Conservation (phyloP, 2,888 invertebrate genomes). For the Pristionchus japonicus region DNA sequence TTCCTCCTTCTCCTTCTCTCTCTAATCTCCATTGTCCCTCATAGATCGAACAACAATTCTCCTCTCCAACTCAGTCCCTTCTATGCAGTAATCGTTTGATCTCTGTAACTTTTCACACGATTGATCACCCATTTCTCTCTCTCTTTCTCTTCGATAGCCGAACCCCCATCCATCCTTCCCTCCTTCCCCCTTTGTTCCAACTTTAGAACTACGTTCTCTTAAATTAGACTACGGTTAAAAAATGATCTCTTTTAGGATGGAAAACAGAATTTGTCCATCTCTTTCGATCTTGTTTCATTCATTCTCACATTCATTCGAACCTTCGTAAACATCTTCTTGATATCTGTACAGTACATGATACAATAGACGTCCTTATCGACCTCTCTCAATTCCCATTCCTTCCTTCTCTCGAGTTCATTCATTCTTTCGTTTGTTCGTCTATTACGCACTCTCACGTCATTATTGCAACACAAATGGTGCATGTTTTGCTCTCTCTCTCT, state of each 20-base stretch:
- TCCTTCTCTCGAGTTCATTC: too few species aligned
- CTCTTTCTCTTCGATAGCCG: conserved; percentile 16
- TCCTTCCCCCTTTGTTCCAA: neutral
- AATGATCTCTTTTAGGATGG: neutral
- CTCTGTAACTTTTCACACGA: conserved; percentile 13
- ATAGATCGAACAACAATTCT: neutral
- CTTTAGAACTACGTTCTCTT: neutral
- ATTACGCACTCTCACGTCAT: neutral
- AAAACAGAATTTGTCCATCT: neutral
- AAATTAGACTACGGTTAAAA: neutral
- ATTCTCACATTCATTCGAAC: too few species aligned
- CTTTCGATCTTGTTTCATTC: neutral
- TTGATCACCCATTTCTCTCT: conserved; percentile 12
- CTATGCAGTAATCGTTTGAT: conserved; percentile 20
- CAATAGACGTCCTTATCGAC: neutral
- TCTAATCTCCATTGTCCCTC: conserved; percentile 1
- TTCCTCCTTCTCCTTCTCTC: neutral
- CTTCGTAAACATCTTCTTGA: neutral
- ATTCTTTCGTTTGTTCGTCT: neutral
- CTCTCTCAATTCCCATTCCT: neutral
- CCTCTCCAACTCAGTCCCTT: neutral
- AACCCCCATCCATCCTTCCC: neutral
- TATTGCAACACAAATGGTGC: neutral
- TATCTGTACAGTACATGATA: neutral
- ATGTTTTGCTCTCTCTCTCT: neutral